A percentile compares a stretch with the other conserved stretches of the same genome.
Conservation (phyloP, 2,797 vertebrate genomes). For the Dendrocincla tyrannina region DNA sequence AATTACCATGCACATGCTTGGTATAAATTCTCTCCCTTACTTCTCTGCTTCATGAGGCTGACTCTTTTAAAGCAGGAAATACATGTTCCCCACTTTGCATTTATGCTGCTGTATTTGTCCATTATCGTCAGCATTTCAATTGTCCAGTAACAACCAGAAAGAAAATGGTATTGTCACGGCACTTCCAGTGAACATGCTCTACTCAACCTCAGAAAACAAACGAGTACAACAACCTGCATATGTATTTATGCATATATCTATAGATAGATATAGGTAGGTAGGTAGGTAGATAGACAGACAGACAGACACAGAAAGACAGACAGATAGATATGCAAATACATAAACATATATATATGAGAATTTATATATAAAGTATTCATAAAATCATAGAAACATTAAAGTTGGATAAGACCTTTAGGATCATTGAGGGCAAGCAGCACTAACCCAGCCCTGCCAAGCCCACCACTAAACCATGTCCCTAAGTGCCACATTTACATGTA, state of each 20-base stretch:
- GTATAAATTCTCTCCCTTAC: background rate
- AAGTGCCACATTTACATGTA: background rate
- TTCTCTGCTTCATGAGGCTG: background rate
- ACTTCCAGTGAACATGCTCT: background rate
- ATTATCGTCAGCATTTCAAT: background rate
- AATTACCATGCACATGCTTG: background rate
- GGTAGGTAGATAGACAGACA: background rate
- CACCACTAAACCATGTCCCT: background rate
- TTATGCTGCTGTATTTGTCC: background rate
- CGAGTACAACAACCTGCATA: background rate
- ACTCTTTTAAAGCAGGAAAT: background rate
- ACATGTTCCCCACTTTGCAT: accelerated
- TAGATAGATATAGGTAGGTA: background rate
- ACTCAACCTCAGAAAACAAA: background rate
- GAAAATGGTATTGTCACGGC: background rate
- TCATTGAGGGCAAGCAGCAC: background rate
- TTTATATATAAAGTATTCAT: background rate
- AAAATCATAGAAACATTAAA: background rate
- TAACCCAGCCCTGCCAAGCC: background rate
- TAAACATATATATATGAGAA: accelerated
- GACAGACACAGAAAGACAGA: background rate
- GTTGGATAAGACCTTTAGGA: background rate
- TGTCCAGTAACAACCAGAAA: background rate
- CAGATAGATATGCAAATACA: background rate
- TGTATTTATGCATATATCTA: background rate